phyloP scores from a whole-genome alignment of 2,888 invertebrate genomes.

The Calephelis perditalis region DNA sequence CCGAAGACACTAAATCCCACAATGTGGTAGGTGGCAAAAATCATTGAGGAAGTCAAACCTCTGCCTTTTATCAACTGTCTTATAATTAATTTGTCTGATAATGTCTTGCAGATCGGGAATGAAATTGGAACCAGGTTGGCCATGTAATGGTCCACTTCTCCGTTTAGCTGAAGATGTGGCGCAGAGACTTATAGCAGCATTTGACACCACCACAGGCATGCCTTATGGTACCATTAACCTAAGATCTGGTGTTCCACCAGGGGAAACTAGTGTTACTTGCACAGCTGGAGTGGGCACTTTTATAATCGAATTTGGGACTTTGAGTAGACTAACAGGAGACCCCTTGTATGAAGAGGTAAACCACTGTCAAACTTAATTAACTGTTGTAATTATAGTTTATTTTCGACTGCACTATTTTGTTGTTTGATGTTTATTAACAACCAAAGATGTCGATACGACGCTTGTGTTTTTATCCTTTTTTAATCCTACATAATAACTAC shows the following conservation, averaged over 20 bases:
- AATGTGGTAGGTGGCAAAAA: too few species aligned
- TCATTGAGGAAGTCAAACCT: background rate
- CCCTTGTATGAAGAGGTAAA: conserved; percentile 93
- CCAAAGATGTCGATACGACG: too few species aligned
- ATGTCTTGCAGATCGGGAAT: conserved; percentile 81
- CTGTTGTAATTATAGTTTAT: too few species aligned
- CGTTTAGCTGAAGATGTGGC: conserved; percentile 97
- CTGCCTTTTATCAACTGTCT: background rate
- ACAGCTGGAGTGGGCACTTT: conserved; percentile 99
- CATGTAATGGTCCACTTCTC: conserved; percentile 96
- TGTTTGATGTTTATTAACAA: too few species aligned
- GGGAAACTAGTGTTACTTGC: conserved; percentile 97
- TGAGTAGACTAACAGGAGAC: conserved; percentile 95
- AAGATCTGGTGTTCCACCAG: conserved; percentile 92
- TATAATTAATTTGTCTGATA: background rate
- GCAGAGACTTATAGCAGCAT: conserved; percentile 91
- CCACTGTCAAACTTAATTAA: conserved; percentile 1
- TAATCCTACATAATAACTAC: too few species aligned
- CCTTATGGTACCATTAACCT: conserved; percentile 98
- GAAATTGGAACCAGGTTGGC: conserved; percentile 95
- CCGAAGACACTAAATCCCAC: too few species aligned
- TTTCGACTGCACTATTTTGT: too few species aligned
- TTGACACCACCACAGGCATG: conserved; percentile 95
- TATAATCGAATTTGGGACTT: conserved; percentile 96
- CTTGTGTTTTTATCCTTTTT: too few species aligned